Evolutionary conservation across 2,888 invertebrate species (phyloP).

Genomic region (Pandemis heparana): DNA sequence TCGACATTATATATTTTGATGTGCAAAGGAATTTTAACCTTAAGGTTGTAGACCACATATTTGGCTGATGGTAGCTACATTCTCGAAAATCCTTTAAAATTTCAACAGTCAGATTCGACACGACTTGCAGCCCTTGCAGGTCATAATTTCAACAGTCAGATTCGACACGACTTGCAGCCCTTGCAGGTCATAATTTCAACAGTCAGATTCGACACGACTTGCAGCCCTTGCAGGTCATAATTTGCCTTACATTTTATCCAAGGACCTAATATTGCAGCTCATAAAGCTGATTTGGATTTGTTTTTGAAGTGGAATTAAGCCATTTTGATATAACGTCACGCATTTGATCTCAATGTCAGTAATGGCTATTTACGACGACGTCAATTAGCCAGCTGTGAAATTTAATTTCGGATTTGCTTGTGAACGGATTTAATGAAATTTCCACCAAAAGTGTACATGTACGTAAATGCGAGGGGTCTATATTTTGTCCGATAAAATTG

Average conservation of each 20-base stretch:
- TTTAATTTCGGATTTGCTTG: slow-evolving; percentile 25
- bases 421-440: slow-evolving; percentile 24
- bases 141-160: no score
- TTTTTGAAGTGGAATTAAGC: neutral
- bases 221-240: no score
- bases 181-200: no score
- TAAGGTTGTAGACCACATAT: no score
- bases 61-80: no score
- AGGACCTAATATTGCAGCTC: neutral
- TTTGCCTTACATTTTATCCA: neutral
- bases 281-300: neutral
- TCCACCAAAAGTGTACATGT: neutral
- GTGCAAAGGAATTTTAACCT: no score
- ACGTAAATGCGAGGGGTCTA: neutral
- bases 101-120: no score
- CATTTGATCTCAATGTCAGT: slow-evolving; percentile 14
- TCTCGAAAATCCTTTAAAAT: no score
- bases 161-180: neutral
- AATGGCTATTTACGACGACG: slow-evolving; percentile 22
- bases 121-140: neutral
- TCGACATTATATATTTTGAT: no score
- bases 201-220: neutral
- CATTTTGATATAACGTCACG: neutral
- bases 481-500: no score
- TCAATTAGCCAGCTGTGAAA: slow-evolving; percentile 18